Base-by-base conservation (phyloP, 2,113 vertebrate genomes). In the Miniopterus natalensis region DNA sequence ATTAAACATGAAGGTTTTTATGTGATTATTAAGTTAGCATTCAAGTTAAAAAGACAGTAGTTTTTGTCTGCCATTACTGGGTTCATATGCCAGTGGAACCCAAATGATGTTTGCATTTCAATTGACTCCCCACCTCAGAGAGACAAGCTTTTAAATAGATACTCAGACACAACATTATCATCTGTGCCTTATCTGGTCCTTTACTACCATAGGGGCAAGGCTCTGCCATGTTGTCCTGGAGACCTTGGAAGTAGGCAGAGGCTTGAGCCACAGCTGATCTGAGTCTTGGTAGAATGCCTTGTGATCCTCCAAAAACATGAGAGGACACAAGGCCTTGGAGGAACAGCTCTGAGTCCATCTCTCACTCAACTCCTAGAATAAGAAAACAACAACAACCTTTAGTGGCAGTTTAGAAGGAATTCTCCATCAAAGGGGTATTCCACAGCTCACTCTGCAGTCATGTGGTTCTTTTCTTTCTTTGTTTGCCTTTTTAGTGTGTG, bases 1-100 rank as follows among this genome's bases (percentile, higher is more conserved):
- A 97, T 98, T 98, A 98, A 98, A 98, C 94, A 97, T 88, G 95
- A 96, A 84, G 86, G 97, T 97, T 95, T 98, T 98, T 96, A 97
- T 98, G 96, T 97, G 95, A 98, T 98, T 98, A 97, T 97, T 98
- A 96, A 98, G 95, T 94, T 97, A 98, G 87, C 94, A 97, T 97
- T 96, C 94, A 95, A 97, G 91, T 96, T 97, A 97, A 96, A 97
- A 55, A 92, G 92, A 98, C 98, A 98, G 63, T 83, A 61, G n/a
- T 94, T 96, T 63, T 42, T 65, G 77, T 75, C 77, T 95, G 31
- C 77, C 21, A 79, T 25, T 80, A 47, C 18, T 71, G 51, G 90
- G 47, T 74, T 94, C 78, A 42, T 2, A 86, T 89, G 57, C 57
- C n/a, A 75, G 53, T 29, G 86, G 92, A 83, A 90, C 14, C 23